These are phyloP conservation scores for Hozukius guyotensis DNA, from an alignment of 2,797 vertebrate genomes.

Conservation along the genomic window DNA sequence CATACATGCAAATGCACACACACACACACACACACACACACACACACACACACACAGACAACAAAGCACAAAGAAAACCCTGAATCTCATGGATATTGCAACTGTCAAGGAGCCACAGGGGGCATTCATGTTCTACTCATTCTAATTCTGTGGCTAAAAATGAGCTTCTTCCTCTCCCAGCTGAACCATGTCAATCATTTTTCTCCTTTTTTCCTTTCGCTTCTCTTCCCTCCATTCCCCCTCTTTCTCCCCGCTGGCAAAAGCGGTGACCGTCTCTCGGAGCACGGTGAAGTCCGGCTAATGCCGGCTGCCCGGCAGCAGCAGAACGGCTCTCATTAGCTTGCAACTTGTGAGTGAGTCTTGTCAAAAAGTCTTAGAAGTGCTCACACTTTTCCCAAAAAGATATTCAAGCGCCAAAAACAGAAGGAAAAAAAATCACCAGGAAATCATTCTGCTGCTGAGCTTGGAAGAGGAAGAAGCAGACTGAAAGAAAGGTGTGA, in stretches of 20 bases:
- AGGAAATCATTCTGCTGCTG: conserved; percentile 26
- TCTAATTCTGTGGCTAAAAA: conserved; percentile 69
- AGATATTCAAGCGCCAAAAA: conserved; percentile 35
- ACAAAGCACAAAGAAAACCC: conserved; percentile 63
- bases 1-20: conserved; percentile 5
- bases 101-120: conserved; percentile 68
- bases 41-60: neutral
- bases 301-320: neutral
- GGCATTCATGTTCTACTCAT: conserved; percentile 71
- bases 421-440: neutral
- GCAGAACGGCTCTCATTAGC: conserved; percentile 46
- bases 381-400: conserved; percentile 15
- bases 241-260: conserved; percentile 28
- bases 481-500: conserved; percentile 36
- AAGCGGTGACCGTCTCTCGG: conserved; percentile 42
- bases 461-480: conserved; percentile 12
- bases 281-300: conserved; percentile 27
- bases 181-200: conserved; percentile 69
- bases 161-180: conserved; percentile 62
- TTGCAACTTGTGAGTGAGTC: conserved; percentile 37
- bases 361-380: conserved; percentile 42
- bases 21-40: conserved; percentile 11
- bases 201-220: conserved; percentile 20
- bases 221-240: conserved; percentile 18
- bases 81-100: conserved; percentile 71